Conservation (phyloP, 1,140 invertebrate species). For the Drosophila setifemur region DNA sequence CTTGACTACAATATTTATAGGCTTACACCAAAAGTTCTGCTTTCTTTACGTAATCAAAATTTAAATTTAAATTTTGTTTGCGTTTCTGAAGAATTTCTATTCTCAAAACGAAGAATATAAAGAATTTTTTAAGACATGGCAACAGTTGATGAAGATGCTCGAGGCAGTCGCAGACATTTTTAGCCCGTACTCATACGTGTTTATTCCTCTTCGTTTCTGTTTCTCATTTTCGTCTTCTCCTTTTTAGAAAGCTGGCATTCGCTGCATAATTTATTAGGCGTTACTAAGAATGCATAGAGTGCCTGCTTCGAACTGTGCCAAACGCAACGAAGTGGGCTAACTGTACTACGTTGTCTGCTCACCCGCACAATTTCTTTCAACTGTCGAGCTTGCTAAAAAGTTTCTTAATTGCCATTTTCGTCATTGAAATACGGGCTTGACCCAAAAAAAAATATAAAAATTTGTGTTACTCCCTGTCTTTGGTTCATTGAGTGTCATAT, state of each 20-base stretch:
- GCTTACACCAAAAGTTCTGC: slow-evolving; percentile 16
- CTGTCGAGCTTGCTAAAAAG: slow-evolving; percentile 14
- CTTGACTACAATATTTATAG: background rate
- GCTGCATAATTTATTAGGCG: slow-evolving; percentile 76
- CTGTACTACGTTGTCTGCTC: slow-evolving; percentile 15
- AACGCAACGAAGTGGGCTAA: slow-evolving; percentile 50
- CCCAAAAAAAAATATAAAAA: too few species aligned
- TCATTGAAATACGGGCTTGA: slow-evolving; percentile 43
- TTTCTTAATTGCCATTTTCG: slow-evolving; percentile 23
- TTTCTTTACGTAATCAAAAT: slow-evolving; percentile 26
- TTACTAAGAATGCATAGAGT: slow-evolving; percentile 50
- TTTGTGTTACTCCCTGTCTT: background rate
- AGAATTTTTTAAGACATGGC: slow-evolving; percentile 11
- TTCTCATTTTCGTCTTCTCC: slow-evolving; percentile 10
- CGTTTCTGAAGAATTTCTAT: slow-evolving; percentile 9
- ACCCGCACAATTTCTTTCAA: slow-evolving; percentile 35
- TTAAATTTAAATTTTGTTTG: slow-evolving; percentile 35
- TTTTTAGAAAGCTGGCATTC: slow-evolving; percentile 67
- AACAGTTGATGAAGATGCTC: slow-evolving; percentile 29
- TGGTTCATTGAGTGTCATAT: slow-evolving; percentile 22
- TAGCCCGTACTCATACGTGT: slow-evolving; percentile 6
- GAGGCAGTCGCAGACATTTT: slow-evolving; percentile 3
- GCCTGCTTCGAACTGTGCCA: slow-evolving; percentile 28
- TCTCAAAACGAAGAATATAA: slow-evolving; percentile 1
- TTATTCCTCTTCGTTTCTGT: slow-evolving; percentile 5